Conservation (phyloP, 30 jellyfish, hydroid and myxozoan genomes). For the Mastigias papua region DNA sequence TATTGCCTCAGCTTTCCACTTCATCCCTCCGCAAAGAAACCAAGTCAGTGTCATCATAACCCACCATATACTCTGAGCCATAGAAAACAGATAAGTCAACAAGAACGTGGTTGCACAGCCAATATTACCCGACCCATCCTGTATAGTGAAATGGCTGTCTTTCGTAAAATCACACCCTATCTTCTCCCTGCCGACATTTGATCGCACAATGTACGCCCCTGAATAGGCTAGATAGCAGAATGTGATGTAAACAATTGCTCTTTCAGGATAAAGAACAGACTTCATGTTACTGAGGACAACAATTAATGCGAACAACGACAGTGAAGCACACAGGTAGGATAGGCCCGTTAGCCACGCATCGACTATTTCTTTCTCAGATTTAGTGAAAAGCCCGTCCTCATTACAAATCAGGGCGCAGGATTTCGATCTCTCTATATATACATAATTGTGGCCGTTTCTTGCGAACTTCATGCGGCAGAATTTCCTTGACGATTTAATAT, state of each 20-base stretch:
- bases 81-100: conserved; percentile 87
- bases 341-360: conserved; percentile 94
- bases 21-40: conserved; percentile 94
- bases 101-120: conserved; percentile 96
- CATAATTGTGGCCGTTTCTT: conserved; percentile 84
- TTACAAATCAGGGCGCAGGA: conserved; percentile 94
- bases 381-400: conserved; percentile 87
- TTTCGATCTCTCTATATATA: conserved; percentile 72
- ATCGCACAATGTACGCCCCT: conserved; percentile 80
- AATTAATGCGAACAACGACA: conserved; percentile 77
- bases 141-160: conserved; percentile 85
- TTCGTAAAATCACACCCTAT: conserved; percentile 83
- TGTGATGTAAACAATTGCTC: conserved; percentile 86
- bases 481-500: conserved; percentile 72
- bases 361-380: conserved; percentile 79
- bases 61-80: conserved; percentile 99
- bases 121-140: conserved; percentile 96
- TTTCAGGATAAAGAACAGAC: conserved; percentile 82
- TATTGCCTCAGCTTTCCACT: conserved; percentile 89
- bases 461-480: conserved; percentile 80
- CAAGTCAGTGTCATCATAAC: conserved; percentile 90
- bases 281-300: conserved; percentile 76
- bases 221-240: conserved; percentile 83
- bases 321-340: conserved; percentile 80
- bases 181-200: conserved; percentile 82